These are phyloP conservation scores for Falco biarmicus DNA, from an alignment of 2,797 vertebrate species.

Conservation along the genomic window DNA sequence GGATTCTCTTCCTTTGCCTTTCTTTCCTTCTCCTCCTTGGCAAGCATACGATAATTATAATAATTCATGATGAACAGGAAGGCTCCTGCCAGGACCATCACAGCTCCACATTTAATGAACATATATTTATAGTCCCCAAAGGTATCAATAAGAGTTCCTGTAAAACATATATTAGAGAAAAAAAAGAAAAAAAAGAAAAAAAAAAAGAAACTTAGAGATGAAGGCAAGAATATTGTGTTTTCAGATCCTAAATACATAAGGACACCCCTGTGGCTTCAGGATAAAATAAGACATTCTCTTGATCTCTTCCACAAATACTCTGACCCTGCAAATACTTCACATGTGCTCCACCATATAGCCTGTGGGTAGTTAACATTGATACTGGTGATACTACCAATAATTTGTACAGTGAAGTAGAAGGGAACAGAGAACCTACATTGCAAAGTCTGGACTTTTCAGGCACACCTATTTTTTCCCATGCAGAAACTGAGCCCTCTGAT, in stretches of 20 bases:
- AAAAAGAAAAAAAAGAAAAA: background rate
- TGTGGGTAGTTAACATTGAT: background rate
- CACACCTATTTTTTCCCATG: background rate
- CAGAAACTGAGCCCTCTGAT: background rate
- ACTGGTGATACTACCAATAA: background rate
- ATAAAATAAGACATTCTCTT: background rate
- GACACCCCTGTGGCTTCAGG: background rate
- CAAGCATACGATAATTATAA: constrained; percentile 81
- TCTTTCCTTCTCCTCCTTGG: constrained; percentile 69
- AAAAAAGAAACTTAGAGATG: background rate
- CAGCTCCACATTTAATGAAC: constrained; percentile 82
- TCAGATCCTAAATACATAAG: background rate
- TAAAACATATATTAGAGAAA: background rate
- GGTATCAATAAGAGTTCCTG: constrained; percentile 81
- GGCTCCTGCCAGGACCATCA: constrained; percentile 80
- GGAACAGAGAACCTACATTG: background rate
- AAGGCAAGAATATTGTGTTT: background rate
- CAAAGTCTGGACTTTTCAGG: background rate
- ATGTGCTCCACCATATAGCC: fast-evolving
- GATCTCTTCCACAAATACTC: background rate
- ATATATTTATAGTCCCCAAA: constrained; percentile 84
- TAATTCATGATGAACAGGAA: constrained; percentile 86
- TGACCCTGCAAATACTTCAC: background rate
- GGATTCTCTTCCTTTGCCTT: constrained; percentile 9
- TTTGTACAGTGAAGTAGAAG: background rate